Conservation (phyloP, 2,113 vertebrate genomes). For the Lepisosteus osseus region DNA sequence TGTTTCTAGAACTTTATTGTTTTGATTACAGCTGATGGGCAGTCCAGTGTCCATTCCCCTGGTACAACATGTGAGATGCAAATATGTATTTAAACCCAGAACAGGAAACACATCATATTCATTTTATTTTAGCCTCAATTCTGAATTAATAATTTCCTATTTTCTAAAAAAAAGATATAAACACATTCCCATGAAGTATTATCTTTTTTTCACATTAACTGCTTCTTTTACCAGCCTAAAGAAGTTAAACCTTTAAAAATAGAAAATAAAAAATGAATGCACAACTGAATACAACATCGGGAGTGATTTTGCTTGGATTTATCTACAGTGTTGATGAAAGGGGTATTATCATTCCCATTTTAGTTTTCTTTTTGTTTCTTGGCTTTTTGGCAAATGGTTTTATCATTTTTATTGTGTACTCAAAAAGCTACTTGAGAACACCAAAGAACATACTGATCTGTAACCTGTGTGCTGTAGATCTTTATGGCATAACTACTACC, state of each 20-base stretch:
- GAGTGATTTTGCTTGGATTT: conserved; percentile 6
- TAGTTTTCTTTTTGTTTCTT: background rate
- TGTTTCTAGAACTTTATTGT: background rate
- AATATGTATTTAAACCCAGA: background rate
- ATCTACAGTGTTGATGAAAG: background rate
- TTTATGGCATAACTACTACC: background rate
- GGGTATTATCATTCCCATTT: conserved; percentile 1
- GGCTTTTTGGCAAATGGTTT: background rate
- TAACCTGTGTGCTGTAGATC: background rate
- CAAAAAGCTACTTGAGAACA: background rate
- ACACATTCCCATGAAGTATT: background rate
- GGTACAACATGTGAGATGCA: no score
- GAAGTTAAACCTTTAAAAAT: background rate
- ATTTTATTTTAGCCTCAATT: no score
- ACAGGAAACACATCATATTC: background rate
- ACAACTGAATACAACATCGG: background rate
- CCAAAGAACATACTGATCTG: background rate
- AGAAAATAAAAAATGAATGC: background rate
- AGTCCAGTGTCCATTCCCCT: background rate
- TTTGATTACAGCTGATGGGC: background rate
- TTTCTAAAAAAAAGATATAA: no score
- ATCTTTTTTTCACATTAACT: background rate
- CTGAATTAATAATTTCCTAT: no score
- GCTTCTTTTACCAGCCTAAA: background rate
- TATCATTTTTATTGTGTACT: background rate